Evolutionary conservation across 1,140 invertebrate genomes (phyloP), one percentile per base, ranked within the genome.

Genomic region (Drosophila busckii): DNA sequence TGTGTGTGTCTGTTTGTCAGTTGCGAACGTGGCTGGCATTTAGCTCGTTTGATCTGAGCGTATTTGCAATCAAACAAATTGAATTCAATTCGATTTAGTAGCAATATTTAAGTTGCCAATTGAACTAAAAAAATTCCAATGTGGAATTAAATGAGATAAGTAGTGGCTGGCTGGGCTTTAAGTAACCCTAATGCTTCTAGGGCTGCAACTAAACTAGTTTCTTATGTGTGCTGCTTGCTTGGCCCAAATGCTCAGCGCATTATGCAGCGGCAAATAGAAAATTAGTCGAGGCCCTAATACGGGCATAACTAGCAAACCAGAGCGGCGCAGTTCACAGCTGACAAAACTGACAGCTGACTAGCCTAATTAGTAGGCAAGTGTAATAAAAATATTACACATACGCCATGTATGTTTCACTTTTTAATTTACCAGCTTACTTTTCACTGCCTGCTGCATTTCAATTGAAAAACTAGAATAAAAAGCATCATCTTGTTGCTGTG

Each of bases 361-460:
- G 75, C 64, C 75, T 80, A 80, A 80, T 80, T 80, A 80, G 73
- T 48, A 80, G 63, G 49, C 73, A 82, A 80, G 73, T 82, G 73
- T 68, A 80, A 80, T 82, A 80, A 80, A 80, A 82, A 80, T 80
- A 80, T 80, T 82, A 82, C 75, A 70, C 75, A 82, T 80, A 82
- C 75, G 75, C 69, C 75, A 66, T 73, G 76, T 70, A 56, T 69
- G 60, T 56, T 70, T 66, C 55, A 71, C 55, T 65, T 80, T 78
- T 65, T 82, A 80, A 82, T 80, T 73, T 68, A 35, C 52, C 34
- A 59, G 32, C 23, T 10, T 54, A 34, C 20, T 38, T 9, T 7
- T 4, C 6, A 22, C 26, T 16, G 6, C 40, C 35, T 59, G 54
- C 66, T 73, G 64, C 68, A 80, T 80, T 80, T 80, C 64, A 73